Evolutionary conservation across 1,140 invertebrate species (phyloP), one percentile per base, ranked within the genome.

Genomic region (Meloidogyne chitwoodi): DNA sequence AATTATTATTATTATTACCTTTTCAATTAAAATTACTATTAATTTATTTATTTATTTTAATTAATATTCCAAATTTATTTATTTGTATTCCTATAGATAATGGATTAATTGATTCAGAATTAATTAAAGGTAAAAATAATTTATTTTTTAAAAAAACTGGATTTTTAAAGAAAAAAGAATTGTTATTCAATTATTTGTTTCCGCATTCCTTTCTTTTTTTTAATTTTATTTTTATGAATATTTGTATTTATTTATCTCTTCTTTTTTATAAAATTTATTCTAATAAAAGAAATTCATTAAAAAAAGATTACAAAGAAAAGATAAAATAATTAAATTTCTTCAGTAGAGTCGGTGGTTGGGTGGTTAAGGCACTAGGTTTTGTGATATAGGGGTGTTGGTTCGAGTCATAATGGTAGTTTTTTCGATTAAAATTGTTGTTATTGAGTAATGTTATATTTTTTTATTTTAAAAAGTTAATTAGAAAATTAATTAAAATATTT

Each of bases 71-170:
- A 31, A 34, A 31, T 67, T 67, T 31, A 41, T 31, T 67, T 41
- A 24, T 56, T 38, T 29, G 65, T 27, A 79, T 81, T 68, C 83
- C 83, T 14, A 84, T 86, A 14, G 84, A 86, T 34, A 86, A 86
- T 64, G 85, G 85, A 61, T 76, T 86, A 16, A 69, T 86, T 44
- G 84, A 87, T 70, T 86, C 84, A 1, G 84, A 86, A 77, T 68
- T 85, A 29, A 56, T 83, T 63, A 83, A 83, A 84, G 82, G 82
- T 82, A 68, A 61, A n/a, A 26, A 65, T n/a, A 16, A 62, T 61
- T 62, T 26, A 26, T 19, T 11, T 41, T 62, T 26, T 5, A 26
- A 73, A 63, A 73, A 31, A 73, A 27, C 24, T 29, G 3, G 31
- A 63, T 22, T 26, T 31, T 72, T 19, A 16, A 61, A 11, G 19